Evolutionary conservation across 2,888 invertebrate species (phyloP).

Genomic region (Melanchra persicariae): DNA sequence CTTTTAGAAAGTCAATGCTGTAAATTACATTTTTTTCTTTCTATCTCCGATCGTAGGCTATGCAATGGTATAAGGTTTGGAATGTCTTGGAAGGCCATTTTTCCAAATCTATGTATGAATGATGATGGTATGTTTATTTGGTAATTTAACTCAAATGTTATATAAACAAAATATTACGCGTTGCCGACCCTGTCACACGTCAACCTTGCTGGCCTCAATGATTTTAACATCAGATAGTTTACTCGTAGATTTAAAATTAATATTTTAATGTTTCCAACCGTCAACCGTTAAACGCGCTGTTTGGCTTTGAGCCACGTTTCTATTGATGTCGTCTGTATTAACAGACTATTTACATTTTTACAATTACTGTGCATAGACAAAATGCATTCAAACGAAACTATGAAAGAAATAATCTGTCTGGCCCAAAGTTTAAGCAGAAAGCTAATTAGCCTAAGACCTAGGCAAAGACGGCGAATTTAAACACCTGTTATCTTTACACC

Average conservation of each 20-base stretch:
- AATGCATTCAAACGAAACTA: neutral
- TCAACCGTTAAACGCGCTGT: neutral
- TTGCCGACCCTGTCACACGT: constrained; percentile 25
- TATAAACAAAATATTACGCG: constrained; percentile 29
- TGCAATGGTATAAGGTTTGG: neutral
- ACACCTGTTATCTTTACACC: constrained; percentile 15
- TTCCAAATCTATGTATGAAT: neutral
- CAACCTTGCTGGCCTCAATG: constrained; percentile 38
- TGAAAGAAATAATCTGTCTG: neutral
- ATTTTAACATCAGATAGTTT: constrained; percentile 33
- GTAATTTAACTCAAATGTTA: constrained; percentile 7
- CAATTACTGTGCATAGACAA: neutral
- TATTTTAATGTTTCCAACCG: constrained; percentile 7
- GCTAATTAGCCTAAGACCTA: neutral
- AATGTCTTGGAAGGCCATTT: neutral
- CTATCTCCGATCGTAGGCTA: neutral
- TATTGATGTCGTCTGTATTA: neutral
- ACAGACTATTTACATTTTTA: neutral
- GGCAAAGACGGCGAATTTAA: neutral
- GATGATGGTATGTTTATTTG: constrained; percentile 15
- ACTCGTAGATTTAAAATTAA: constrained; percentile 8
- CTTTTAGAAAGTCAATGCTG: neutral
- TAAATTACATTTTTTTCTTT: neutral
- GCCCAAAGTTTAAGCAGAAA: constrained; percentile 4
- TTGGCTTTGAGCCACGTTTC: neutral